Percentiles rank a stretch among this genome's conserved stretches.
These are phyloP conservation scores for Tychaedon coryphoeus DNA, from an alignment of 2,113 vertebrate genomes.

Conservation along the genomic window DNA sequence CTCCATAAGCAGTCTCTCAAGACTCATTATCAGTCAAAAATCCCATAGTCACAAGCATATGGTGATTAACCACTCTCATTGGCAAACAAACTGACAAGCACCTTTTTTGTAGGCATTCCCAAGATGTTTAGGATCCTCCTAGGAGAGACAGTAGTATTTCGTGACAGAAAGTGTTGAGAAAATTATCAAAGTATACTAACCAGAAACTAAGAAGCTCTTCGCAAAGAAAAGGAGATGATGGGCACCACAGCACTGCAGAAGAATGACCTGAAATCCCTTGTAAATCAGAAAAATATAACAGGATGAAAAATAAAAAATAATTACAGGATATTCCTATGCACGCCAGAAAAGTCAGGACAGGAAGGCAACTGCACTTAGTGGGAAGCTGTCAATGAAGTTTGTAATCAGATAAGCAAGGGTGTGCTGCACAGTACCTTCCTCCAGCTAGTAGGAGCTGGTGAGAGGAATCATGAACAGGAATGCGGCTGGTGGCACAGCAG, in stretches of 20 bases:
- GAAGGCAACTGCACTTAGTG: not conserved
- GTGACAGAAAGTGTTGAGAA: not conserved
- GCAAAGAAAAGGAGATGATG: not conserved
- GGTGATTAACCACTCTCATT: not conserved
- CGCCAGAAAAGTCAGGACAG: not conserved
- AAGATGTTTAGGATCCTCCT: not conserved
- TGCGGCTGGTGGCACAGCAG: not conserved
- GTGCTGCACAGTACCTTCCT: not conserved
- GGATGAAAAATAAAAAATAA: not conserved
- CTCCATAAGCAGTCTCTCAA: not conserved
- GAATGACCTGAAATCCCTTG: not conserved
- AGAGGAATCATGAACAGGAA: not conserved
- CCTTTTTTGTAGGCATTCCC: not conserved
- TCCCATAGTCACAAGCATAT: rapidly evolving
- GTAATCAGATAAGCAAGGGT: not conserved
- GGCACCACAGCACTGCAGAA: not conserved
- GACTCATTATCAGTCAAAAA: not conserved
- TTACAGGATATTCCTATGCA: not conserved
- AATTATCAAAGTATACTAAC: not conserved
- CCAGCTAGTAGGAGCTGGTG: not conserved
- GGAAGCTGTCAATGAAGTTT: not conserved
- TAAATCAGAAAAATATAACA: not conserved
- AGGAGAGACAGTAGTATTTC: not conserved
- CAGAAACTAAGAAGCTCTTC: not conserved
- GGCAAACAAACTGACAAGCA: not conserved